These are phyloP conservation scores for Bufo bufo DNA, from an alignment of 2,113 vertebrate species.

Conservation along the genomic window DNA sequence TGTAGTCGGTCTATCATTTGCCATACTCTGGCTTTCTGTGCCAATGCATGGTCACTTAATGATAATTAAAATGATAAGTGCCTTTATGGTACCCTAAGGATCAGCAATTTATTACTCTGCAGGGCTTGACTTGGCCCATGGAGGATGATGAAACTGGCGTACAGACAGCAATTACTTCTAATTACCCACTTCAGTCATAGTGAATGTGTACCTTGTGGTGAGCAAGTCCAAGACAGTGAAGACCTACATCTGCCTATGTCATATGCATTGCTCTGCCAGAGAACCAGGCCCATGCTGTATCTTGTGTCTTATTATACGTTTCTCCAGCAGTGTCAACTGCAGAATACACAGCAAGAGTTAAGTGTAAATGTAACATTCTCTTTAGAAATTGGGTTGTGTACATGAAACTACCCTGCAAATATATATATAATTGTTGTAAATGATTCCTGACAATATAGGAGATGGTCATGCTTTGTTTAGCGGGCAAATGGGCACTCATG, in stretches of 20 bases:
- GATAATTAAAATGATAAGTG: conserved; percentile 40
- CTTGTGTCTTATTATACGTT: background rate
- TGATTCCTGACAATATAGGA: too few species aligned
- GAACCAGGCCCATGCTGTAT: background rate
- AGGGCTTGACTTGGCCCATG: background rate
- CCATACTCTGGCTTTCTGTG: conserved; percentile 10
- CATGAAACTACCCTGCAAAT: too few species aligned
- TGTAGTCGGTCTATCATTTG: conserved; percentile 44
- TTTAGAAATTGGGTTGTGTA: too few species aligned
- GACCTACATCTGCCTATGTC: conserved; percentile 8
- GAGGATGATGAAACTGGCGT: background rate
- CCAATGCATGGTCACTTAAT: conserved; percentile 35
- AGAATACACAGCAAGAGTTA: background rate
- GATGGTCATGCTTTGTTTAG: too few species aligned
- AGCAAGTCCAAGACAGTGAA: background rate
- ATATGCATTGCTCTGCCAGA: background rate
- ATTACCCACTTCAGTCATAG: conserved; percentile 1
- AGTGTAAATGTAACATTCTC: too few species aligned
- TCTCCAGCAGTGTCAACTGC: background rate
- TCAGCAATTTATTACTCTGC: conserved; percentile 17
- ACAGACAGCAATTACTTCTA: conserved; percentile 12
- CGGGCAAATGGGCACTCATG: too few species aligned
- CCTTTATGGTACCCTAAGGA: conserved; percentile 4
- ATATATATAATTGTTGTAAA: too few species aligned
- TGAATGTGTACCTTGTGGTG: background rate